Evolutionary conservation across 1,140 invertebrate genomes (phyloP), one percentile per base, ranked within the genome.

Genomic region (Goniozus legneri): DNA sequence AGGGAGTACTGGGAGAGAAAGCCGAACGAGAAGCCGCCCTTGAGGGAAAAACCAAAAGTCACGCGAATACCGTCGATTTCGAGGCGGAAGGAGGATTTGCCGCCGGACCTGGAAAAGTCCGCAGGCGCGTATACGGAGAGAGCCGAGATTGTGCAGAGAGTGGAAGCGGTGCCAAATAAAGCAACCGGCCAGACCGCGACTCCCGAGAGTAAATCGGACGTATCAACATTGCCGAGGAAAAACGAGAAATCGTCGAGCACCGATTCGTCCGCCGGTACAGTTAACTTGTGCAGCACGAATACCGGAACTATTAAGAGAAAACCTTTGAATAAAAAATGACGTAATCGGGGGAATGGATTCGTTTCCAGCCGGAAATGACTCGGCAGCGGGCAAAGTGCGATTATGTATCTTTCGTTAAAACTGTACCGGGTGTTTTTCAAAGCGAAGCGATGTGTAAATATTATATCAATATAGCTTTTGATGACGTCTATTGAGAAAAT

Each of bases 61-160:
- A 65, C 65, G 18, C 62, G 62, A 49, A 65, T 67, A n/a, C 64
- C 64, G 4, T 67, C 64, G 30, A 59, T 66, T 24, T 60, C 65
- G 1, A 50, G 58, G 19, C 53, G 58, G 13, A 48, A 52, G 20
- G 55, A 61, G 14, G 63, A 68, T 20, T 1, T 45, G 13, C n/a
- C 35, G 19, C 14, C 37, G 24, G 52, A 54, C 32, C 47, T 45
- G 24, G 47, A 62, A 47, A 56, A 54, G 44, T 34, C 50, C 27
- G 24, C 27, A 10, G 39, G 44, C 3, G 7, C 54, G 19, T 59
- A 61, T 34, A 37, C 50, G 6, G 64, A 65, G 46, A 68, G 61
- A 42, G 34, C 55, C 13, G 64, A 68, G 35, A 56, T 60, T 33
- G 55, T 54, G 19, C 58, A 64, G 36, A 64, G 55, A 42, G 50